Percentiles rank a stretch among this genome's conserved stretches.
Conservation (phyloP, 1,140 invertebrate genomes). For the Nomia melanderi region DNA sequence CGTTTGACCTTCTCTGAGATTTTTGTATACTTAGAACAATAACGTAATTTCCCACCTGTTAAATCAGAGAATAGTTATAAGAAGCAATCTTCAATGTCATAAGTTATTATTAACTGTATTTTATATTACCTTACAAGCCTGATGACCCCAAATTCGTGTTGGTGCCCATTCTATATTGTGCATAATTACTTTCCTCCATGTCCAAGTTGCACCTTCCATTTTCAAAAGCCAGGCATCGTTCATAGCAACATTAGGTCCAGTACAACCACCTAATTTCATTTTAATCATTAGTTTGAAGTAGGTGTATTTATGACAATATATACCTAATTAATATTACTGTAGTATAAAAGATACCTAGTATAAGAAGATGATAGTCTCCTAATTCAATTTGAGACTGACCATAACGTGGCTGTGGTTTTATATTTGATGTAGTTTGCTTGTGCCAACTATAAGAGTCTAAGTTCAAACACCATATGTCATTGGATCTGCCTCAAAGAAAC, state of each 20-base stretch:
- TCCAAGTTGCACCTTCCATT: conserved; percentile 85
- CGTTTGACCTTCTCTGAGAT: conserved; percentile 67
- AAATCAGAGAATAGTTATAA: background rate
- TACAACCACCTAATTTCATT: conserved; percentile 84
- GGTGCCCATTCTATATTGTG: conserved; percentile 89
- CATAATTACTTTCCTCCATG: conserved; percentile 90
- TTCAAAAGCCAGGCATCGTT: conserved; percentile 87
- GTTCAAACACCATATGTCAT: conserved; percentile 95
- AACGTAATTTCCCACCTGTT: conserved; percentile 78
- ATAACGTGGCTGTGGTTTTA: conserved; percentile 91
- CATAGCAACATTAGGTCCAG: conserved; percentile 86
- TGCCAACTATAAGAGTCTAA: conserved; percentile 89
- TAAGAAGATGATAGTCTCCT: conserved; percentile 86
- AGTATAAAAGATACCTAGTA: conserved; percentile 83
- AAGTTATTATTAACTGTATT: background rate
- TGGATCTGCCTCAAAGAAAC: conserved; percentile 83
- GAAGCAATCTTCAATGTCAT: background rate
- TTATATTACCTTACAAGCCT: conserved; percentile 89
- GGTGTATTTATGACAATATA: too few species aligned
- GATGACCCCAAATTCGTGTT: conserved; percentile 95
- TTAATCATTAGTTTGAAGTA: conserved; percentile 58
- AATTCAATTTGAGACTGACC: conserved; percentile 93
- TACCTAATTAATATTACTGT: background rate
- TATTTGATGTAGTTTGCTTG: conserved; percentile 85
- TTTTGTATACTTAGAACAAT: conserved; percentile 78